Evolutionary conservation across 2,888 invertebrate species (phyloP).

Genomic region (Mongoloraphidia duomilia): DNA sequence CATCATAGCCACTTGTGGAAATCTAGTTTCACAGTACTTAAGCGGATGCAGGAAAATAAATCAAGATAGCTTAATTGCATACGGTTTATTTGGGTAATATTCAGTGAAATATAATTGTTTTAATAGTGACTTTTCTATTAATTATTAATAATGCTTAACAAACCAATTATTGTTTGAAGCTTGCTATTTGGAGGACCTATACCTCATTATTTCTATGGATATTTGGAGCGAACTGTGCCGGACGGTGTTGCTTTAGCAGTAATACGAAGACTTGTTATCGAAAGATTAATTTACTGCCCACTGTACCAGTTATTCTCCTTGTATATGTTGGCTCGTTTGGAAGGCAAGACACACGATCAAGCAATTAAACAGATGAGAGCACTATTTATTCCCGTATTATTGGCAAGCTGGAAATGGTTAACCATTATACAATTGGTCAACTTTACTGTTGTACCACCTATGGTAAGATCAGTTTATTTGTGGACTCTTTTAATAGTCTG

Average conservation of each 20-base stretch:
- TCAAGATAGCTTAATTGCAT: constrained; percentile 53
- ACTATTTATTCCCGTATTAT: constrained; percentile 49
- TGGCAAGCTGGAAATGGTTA: constrained; percentile 64
- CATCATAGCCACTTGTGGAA: constrained; percentile 55
- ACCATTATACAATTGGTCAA: constrained; percentile 62
- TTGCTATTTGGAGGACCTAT: constrained; percentile 66
- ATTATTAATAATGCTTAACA: constrained; percentile 3
- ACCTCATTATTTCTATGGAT: constrained; percentile 62
- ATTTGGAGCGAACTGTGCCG: constrained; percentile 44
- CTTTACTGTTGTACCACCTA: constrained; percentile 58
- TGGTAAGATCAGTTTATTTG: constrained; percentile 38
- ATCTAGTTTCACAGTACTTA: constrained; percentile 56
- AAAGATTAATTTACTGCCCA: constrained; percentile 57
- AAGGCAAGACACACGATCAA: constrained; percentile 54
- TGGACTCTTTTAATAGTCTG: no score
- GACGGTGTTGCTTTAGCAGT: constrained; percentile 33
- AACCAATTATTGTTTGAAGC: constrained; percentile 26
- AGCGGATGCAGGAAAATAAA: constrained; percentile 47
- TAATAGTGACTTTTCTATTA: constrained; percentile 5
- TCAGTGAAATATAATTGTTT: constrained; percentile 1
- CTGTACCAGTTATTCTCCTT: constrained; percentile 57
- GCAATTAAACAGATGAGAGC: constrained; percentile 47
- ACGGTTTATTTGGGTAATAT: constrained; percentile 59
- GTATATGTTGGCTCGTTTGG: constrained; percentile 58
- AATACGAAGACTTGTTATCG: constrained; percentile 50